Conservation (phyloP, 2,113 vertebrate species). For the Neodon shergylaensis region DNA sequence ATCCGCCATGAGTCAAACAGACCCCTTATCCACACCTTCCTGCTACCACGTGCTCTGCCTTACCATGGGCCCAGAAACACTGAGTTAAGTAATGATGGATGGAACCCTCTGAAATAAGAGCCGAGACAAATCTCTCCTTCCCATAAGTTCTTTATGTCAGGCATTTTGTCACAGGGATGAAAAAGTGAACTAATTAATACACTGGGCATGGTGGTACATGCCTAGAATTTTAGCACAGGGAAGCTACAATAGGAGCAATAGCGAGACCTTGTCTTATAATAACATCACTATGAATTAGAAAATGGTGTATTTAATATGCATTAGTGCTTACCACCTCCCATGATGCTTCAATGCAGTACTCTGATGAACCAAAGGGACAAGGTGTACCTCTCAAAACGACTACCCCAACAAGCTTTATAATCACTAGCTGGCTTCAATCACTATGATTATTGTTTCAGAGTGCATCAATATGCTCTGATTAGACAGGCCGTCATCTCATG, state of each 20-base stretch:
- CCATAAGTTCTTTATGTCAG: background rate
- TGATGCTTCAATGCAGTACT: conserved; percentile 22
- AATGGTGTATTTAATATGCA: background rate
- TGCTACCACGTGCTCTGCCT: background rate
- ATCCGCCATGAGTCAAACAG: background rate
- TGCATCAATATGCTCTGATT: conserved; percentile 42
- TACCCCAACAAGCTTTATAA: conserved; percentile 30
- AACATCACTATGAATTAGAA: background rate
- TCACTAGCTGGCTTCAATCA: conserved; percentile 4
- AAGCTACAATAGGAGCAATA: no score
- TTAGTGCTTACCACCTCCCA: background rate
- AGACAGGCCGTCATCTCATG: background rate
- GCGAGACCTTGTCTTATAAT: background rate
- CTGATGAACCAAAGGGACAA: conserved; percentile 43
- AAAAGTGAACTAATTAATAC: background rate
- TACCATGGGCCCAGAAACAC: background rate
- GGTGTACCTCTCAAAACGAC: background rate
- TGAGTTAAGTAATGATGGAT: background rate
- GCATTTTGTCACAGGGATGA: background rate
- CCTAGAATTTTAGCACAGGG: background rate
- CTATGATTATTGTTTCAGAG: conserved; percentile 16
- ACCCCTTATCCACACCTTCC: background rate
- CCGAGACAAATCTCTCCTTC: background rate
- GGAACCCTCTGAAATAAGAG: background rate
- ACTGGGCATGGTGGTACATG: background rate